Conservation (phyloP, 2,113 vertebrate genomes). For the Eleginops maclovinus region DNA sequence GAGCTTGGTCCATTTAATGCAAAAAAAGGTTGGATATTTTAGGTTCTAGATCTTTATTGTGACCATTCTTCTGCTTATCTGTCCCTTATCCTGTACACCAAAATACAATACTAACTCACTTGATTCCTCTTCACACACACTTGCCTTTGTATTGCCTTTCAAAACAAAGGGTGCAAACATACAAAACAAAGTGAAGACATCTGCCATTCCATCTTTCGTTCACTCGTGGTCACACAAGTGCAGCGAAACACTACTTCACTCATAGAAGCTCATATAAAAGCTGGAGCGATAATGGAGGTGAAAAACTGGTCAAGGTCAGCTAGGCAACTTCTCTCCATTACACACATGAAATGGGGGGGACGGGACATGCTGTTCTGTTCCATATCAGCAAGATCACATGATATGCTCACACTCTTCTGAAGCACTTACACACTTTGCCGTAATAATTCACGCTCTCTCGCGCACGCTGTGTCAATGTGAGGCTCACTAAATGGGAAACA, state of each 20-base stretch:
- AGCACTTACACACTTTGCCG: neutral
- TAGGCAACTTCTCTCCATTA: constrained; percentile 9
- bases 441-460: constrained; percentile 1
- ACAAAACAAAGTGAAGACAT: neutral
- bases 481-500: constrained; percentile 39
- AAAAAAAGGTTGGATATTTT: neutral
- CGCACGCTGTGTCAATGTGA: constrained; percentile 12
- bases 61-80: neutral
- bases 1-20: too few species aligned
- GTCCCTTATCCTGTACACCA: neutral
- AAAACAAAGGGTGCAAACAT: constrained; percentile 16
- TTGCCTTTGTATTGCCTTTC: neutral
- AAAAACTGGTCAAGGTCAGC: constrained; percentile 66
- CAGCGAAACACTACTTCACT: constrained; percentile 14
- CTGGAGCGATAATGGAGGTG: constrained; percentile 51
- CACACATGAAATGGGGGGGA: neutral
- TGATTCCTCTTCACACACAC: constrained; percentile 11
- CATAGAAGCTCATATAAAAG: constrained; percentile 44
- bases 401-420: neutral
- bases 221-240: constrained; percentile 10
- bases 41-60: neutral
- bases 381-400: neutral
- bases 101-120: neutral
- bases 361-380: neutral
- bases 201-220: constrained; percentile 30